Percentiles rank a stretch among this genome's conserved stretches.
Conservation (phyloP, 2,888 invertebrate species). For the Drosophila macrospina region DNA sequence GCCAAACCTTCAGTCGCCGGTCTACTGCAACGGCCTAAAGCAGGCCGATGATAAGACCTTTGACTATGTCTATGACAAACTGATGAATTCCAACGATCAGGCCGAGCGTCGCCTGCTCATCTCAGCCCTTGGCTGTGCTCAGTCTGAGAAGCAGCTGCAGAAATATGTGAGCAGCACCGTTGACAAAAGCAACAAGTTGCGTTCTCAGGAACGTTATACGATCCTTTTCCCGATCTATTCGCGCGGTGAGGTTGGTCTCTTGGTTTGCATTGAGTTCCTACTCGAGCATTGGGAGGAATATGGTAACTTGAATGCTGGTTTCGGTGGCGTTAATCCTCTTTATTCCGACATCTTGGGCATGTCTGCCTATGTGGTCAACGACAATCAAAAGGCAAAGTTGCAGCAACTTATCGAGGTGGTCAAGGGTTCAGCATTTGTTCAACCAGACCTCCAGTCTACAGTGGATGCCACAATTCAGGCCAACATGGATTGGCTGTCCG, state of each 20-base stretch:
- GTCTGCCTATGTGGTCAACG: conserved; percentile 73
- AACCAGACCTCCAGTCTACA: conserved; percentile 48
- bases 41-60: conserved; percentile 86
- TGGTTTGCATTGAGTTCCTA: conserved; percentile 86
- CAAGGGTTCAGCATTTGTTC: conserved; percentile 59
- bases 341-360: conserved; percentile 74
- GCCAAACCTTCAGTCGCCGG: conserved; percentile 80
- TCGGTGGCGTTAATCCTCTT: conserved; percentile 76
- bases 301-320: conserved; percentile 65
- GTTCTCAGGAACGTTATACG: conserved; percentile 75
- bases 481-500: conserved; percentile 77
- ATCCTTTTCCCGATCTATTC: conserved; percentile 78
- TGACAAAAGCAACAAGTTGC: conserved; percentile 57
- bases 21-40: conserved; percentile 85
- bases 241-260: conserved; percentile 85
- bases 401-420: conserved; percentile 69
- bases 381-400: conserved; percentile 69
- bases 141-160: conserved; percentile 86
- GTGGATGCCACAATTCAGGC: conserved; percentile 62
- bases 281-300: conserved; percentile 83
- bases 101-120: conserved; percentile 88
- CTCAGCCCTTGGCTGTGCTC: conserved; percentile 88
- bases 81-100: conserved; percentile 86
- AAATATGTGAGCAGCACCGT: conserved; percentile 85
- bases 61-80: conserved; percentile 87